Evolutionary conservation across 1,140 invertebrate species (phyloP), one percentile per base, ranked within the genome.

Genomic region (Ceratina calcarata): DNA sequence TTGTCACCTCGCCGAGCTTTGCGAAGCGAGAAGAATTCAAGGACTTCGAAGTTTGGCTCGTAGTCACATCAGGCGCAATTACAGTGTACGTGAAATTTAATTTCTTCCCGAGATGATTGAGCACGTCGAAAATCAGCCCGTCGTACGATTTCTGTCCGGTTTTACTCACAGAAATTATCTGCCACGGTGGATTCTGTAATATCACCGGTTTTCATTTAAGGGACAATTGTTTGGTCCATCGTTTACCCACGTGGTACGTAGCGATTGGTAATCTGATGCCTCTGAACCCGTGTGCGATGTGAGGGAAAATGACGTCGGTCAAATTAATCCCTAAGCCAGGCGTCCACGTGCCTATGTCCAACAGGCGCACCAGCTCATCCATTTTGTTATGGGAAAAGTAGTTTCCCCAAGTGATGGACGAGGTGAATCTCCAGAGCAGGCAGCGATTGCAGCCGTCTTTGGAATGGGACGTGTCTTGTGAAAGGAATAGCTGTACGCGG

Each of bases 181-280:
- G 96, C 97, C 97, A 98, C 0, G 97, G 97, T 2, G 97, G 97
- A 93, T 96, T 97, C 97, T 98, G 24, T 20, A 79, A 76, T 12
- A 7, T 68, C 6, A n/a, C 2, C 13, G 32, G 24, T 13, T 16
- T 0, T 57, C 6, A 13, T 27, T 55, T 27, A 13, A 24, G 51
- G 8, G 20, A 8, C 8, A 20, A 1, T 18, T 2, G 15, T 24
- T 67, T 16, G 8, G 49, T 3, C 12, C n/a, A 8, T 58, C 16
- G 62, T 76, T 65, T 58, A 93, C 94, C 94, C 91, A 96, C 96
- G 90, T 96, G 95, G 90, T 95, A 95, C 0, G 95, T 95, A 1
- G 95, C 91, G 15, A 97, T 93, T 0, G 96, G 95, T 71, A 97
- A 84, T 20, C 90, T 93, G 81, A 95, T 95, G n/a, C 96, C 95